Percentiles rank a stretch among this genome's conserved stretches.
These are phyloP conservation scores for Keiferia lycopersicella DNA, from an alignment of 2,888 invertebrate genomes.

Conservation along the genomic window DNA sequence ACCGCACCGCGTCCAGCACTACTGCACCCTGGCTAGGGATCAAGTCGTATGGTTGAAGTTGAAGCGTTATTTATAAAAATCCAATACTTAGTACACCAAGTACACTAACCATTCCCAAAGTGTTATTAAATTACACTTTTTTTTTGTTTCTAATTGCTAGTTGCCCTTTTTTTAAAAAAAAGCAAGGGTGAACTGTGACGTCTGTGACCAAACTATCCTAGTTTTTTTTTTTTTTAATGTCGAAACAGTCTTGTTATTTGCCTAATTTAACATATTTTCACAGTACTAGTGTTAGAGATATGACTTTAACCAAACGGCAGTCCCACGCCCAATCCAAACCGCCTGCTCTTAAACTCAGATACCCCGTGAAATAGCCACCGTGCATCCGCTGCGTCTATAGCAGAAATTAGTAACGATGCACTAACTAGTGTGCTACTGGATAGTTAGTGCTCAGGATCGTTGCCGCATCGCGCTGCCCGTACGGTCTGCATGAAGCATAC, in stretches of 20 bases:
- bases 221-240: too few species aligned
- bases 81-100: too few species aligned
- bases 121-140: background rate
- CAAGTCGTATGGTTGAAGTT: background rate
- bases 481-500: conserved; percentile 35
- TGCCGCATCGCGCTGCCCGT: conserved; percentile 41
- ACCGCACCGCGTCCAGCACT: conserved; percentile 31
- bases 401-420: conserved; percentile 21
- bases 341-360: conserved; percentile 15
- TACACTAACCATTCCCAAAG: background rate
- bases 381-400: conserved; percentile 6
- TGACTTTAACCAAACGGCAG: background rate
- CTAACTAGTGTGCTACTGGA: conserved; percentile 14
- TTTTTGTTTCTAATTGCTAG: too few species aligned
- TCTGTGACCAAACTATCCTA: too few species aligned
- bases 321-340: background rate
- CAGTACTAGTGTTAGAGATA: background rate
- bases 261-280: too few species aligned
- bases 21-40: conserved; percentile 4
- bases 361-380: background rate
- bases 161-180: too few species aligned
- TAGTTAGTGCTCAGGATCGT: conserved; percentile 44
- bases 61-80: too few species aligned
- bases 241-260: too few species aligned
- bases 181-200: too few species aligned